A percentile compares a stretch with the other conserved stretches of the same genome.
Conservation (phyloP, 2,888 invertebrate genomes). For the Drosophila merina region DNA sequence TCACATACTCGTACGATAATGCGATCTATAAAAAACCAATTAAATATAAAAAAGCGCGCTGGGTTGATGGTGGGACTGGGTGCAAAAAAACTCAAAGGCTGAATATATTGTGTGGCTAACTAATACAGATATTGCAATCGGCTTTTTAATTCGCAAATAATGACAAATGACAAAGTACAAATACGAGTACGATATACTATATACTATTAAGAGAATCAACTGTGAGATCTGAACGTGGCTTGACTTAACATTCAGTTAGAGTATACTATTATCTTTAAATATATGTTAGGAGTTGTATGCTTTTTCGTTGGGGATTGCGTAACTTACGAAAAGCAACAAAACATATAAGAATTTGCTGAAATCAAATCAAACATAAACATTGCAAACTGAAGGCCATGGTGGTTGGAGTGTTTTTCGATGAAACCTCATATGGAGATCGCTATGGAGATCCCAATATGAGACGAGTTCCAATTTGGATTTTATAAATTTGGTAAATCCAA, state of each 20-base stretch:
- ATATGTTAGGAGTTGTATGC: conserved; percentile 56
- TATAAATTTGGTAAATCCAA: conserved; percentile 62
- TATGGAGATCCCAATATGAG: conserved; percentile 62
- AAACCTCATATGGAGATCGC: conserved; percentile 39
- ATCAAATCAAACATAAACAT: conserved; percentile 67
- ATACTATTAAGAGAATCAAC: conserved; percentile 57
- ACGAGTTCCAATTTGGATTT: conserved; percentile 22
- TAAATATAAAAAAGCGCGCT: conserved; percentile 40
- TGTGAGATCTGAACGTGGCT: conserved; percentile 63
- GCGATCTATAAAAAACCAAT: conserved; percentile 55
- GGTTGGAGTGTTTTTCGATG: conserved; percentile 51
- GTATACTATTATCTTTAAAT: conserved; percentile 44
- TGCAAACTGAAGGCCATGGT: conserved; percentile 74
- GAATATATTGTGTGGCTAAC: conserved; percentile 54
- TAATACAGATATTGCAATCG: conserved; percentile 34
- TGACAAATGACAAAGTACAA: conserved; percentile 39
- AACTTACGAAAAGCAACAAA: conserved; percentile 75
- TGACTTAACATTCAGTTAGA: conserved; percentile 67
- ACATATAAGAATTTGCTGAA: conserved; percentile 70
- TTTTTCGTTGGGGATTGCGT: conserved; percentile 67
- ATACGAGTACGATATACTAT: conserved; percentile 51
- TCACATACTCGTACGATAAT: conserved; percentile 68
- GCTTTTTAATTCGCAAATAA: conserved; percentile 65
- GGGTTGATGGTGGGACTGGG: conserved; percentile 46
- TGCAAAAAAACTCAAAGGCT: conserved; percentile 60